Evolutionary conservation across 2,888 invertebrate genomes (phyloP), one percentile per base, ranked within the genome.

Genomic region (Drosophila kambysellisi): DNA sequence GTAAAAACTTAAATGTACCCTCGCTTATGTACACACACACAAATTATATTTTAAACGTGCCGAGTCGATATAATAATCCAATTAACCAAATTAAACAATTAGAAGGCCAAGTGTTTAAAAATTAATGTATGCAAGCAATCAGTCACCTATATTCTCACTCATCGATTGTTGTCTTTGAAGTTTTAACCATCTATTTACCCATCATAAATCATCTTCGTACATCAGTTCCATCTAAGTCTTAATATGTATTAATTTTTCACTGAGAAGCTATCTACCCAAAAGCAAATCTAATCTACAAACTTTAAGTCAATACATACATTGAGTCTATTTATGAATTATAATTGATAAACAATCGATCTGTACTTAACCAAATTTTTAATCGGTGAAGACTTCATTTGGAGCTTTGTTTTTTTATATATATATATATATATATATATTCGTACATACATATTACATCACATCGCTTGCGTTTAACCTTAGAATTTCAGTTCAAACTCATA

Each of bases 161-260:
- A 86, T 86, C 85, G 83, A 84, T 86, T 86, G 85, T 86, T 89
- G 85, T 89, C 85, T 86, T 86, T 86, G 85, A 86, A 86, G 85
- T 86, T 86, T 89, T 65, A 84, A 88, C 85, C 89, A 89, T 85
- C 84, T 65, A 83, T 74, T 76, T 66, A 79, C 64, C 59, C 56
- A 74, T 76, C 67, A 74, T 85, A 56, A 56, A 71, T 75, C 76
- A 83, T 61, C 62, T 35, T 12, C 53, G 63, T 46, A 54, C 51
- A 50, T 33, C 41, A 46, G 50, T 56, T 46, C 25, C 51, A 76
- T 63, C 32, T 62, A 52, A 41, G 39, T 56, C 43, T 53, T 43
- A n/a, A 50, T n/a, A 53, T 35, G 46, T 48, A n/a, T 29, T 35
- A 17, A n/a, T 58, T 65, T 46, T 66, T 46, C 12, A 48, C 37